Percentiles rank a stretch among this genome's conserved stretches.
Conservation (phyloP, 1,140 invertebrate genomes). For the Drosophila bocki region DNA sequence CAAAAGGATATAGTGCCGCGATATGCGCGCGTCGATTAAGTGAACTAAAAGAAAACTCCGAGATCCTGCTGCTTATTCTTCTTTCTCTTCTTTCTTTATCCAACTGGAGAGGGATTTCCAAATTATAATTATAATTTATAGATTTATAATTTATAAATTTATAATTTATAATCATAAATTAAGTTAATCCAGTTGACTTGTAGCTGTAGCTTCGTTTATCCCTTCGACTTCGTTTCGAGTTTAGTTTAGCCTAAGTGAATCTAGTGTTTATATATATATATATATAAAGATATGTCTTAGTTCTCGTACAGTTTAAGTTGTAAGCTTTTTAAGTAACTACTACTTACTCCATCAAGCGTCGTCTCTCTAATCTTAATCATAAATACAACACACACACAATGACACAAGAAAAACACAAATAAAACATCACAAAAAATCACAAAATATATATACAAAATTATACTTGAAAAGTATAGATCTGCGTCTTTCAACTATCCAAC, state of each 20-base stretch:
- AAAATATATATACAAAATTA: slow-evolving; percentile 49
- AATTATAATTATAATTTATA: not conserved
- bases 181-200: not conserved
- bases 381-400: slow-evolving; percentile 23
- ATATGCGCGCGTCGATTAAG: slow-evolving; percentile 87
- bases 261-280: slow-evolving; percentile 77
- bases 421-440: slow-evolving; percentile 55
- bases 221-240: slow-evolving; percentile 56
- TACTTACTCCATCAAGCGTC: slow-evolving; percentile 59
- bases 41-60: slow-evolving; percentile 11
- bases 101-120: slow-evolving; percentile 2
- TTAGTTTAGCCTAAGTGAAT: slow-evolving; percentile 80
- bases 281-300: slow-evolving; percentile 60
- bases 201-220: slow-evolving; percentile 19
- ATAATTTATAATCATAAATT: too few species aligned
- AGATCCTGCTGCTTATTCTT: slow-evolving; percentile 2
- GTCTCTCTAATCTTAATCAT: slow-evolving; percentile 67
- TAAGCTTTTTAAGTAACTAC: slow-evolving; percentile 62
- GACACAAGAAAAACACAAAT: slow-evolving; percentile 45
- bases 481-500: slow-evolving; percentile 52
- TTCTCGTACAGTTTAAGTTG: slow-evolving; percentile 75
- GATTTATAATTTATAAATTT: not conserved
- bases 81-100: slow-evolving; percentile 24
- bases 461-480: slow-evolving; percentile 66
- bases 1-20: slow-evolving; percentile 90